phyloP scores from a whole-genome alignment of 2,113 vertebrate species.

The Lipophrys pholis region DNA sequence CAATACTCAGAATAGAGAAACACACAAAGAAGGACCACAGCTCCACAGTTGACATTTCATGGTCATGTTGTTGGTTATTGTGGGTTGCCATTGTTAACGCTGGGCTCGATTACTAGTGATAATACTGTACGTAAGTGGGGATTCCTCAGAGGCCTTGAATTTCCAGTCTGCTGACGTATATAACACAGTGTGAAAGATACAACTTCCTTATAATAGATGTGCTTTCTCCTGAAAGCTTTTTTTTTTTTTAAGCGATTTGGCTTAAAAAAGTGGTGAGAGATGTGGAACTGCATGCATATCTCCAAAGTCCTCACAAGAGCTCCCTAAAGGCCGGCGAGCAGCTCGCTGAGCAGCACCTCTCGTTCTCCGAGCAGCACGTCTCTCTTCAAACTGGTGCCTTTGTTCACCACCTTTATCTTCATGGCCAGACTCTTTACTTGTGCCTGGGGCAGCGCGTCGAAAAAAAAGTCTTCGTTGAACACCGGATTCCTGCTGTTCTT shows the following conservation, averaged over 20 bases:
- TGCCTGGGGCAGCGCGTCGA: constrained; percentile 88
- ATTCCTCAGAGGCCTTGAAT: not conserved
- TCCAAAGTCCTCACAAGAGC: constrained; percentile 45
- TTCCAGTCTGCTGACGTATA: not conserved
- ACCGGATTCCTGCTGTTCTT: constrained; percentile 95
- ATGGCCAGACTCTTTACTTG: constrained; percentile 90
- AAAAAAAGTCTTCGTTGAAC: constrained; percentile 99
- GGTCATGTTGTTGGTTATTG: not conserved
- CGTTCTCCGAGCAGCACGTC: constrained; percentile 93
- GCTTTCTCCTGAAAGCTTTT: constrained; percentile 19
- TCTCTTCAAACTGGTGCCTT: constrained; percentile 94
- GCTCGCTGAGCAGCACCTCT: constrained; percentile 89
- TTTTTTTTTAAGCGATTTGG: constrained; percentile 1
- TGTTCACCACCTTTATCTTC: constrained; percentile 97
- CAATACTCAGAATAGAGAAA: constrained; percentile 24
- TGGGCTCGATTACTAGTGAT: not conserved
- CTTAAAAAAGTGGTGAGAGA: constrained; percentile 25
- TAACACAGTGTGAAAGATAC: constrained; percentile 16
- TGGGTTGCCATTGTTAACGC: constrained; percentile 6
- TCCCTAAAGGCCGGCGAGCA: constrained; percentile 84
- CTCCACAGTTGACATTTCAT: constrained; percentile 24
- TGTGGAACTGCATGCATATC: constrained; percentile 32
- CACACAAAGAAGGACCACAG: constrained; percentile 36
- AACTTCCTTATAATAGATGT: constrained; percentile 24
- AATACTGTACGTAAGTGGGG: constrained; percentile 5